Evolutionary conservation across 2,888 invertebrate genomes (phyloP).

Genomic region (Matsumyia berberina): DNA sequence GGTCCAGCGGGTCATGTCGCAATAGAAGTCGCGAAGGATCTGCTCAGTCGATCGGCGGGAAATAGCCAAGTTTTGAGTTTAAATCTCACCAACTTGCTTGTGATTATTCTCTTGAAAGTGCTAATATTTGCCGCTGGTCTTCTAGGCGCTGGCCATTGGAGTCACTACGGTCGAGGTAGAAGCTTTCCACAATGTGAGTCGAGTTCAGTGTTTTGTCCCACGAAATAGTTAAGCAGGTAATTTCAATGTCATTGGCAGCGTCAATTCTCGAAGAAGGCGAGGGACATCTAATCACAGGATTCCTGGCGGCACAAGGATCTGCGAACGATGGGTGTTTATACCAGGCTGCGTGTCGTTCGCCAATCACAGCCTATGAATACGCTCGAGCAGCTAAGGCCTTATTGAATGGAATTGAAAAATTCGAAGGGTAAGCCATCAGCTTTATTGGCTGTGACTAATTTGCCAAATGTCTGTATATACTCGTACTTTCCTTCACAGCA

Average conservation of each 20-base stretch:
- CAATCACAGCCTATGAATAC: slow-evolving; percentile 90
- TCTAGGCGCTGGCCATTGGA: slow-evolving; percentile 90
- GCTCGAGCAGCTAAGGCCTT: slow-evolving; percentile 91
- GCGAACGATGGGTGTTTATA: slow-evolving; percentile 90
- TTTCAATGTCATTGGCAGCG: slow-evolving; percentile 33
- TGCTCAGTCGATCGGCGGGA: slow-evolving; percentile 88
- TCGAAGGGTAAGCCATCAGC: slow-evolving; percentile 86
- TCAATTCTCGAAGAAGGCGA: slow-evolving; percentile 88
- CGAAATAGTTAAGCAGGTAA: neutral
- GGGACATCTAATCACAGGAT: slow-evolving; percentile 84
- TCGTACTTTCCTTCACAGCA: slow-evolving; percentile 75
- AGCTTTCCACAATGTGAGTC: slow-evolving; percentile 50
- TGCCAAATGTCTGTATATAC: neutral
- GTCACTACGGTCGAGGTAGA: slow-evolving; percentile 83
- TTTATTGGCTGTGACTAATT: slow-evolving; percentile 9
- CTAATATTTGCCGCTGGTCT: slow-evolving; percentile 92
- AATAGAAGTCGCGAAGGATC: slow-evolving; percentile 86
- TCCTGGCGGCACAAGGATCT: slow-evolving; percentile 90
- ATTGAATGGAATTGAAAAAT: slow-evolving; percentile 88
- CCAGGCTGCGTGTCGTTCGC: slow-evolving; percentile 90
- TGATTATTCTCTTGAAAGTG: slow-evolving; percentile 92
- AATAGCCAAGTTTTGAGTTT: slow-evolving; percentile 90
- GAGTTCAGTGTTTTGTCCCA: neutral
- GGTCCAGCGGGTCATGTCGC: slow-evolving; percentile 84
- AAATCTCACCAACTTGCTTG: slow-evolving; percentile 92